Base-by-base conservation (phyloP, 2,888 invertebrate species). In the Agrilus cyanescens region DNA sequence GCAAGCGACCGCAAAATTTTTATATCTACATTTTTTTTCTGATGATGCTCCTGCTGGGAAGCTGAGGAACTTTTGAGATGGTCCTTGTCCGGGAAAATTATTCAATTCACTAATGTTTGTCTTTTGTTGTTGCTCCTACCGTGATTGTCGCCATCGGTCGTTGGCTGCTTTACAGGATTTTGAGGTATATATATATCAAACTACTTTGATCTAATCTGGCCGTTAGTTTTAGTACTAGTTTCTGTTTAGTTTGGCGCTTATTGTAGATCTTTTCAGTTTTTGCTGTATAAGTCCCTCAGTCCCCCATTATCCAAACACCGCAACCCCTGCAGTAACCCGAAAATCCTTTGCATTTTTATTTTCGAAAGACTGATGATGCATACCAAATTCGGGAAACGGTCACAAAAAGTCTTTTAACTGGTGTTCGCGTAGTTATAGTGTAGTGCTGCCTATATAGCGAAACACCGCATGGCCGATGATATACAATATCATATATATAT, bases 61-160 rank as follows among this genome's bases (percentile, higher is more conserved):
- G 74, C 72, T 75, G 80, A 80, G 85, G 84, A 83, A 82, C 84
- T 85, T 85, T 85, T 85, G 86, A 86, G 85, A 85, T 86, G 86
- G 85, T 86, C 85, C 85, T 85, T 82, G 82, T 61, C 55, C 59
- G 58, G 53, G 53, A 56, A 70, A 54, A 54, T 56, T 57, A 58
- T 52, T 55, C 54, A 46, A 52, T 55, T 69, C 68, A 76, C 76
- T 77, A 77, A 77, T 76, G 65, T 73, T 71, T 74, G 62, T 76
- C 75, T 59, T 72, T 72, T 62, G 64, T 63, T 68, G 74, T 78
- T 74, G 77, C 73, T 59, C 57, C 61, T 63, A 57, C 60, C 59
- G 59, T 58, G 57, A 62, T 61, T 63, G 63, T 67, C 63, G 62
- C 63, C 79, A 75, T 78, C 76, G 69, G 70, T 72, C 77, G 74